Conservation (phyloP, 2,888 invertebrate genomes). For the Silvanus unidentatus region DNA sequence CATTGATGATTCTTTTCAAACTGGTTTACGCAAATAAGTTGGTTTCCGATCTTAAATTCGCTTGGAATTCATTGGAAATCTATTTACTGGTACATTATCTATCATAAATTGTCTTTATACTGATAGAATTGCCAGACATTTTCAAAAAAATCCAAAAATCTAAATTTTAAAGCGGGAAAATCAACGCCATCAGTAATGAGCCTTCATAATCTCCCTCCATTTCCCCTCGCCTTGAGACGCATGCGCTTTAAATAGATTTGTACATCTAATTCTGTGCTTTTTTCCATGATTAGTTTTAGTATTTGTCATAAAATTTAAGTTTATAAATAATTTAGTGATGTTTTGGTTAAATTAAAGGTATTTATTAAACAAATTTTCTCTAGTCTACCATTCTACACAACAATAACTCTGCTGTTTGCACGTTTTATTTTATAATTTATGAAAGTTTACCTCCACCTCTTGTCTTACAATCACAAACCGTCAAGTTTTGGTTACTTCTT, state of each 20-base stretch:
- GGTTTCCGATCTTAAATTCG: too few relatives aligned
- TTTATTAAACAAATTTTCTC: constrained; percentile 24
- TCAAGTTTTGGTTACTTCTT: too few relatives aligned
- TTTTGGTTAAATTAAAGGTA: constrained; percentile 24
- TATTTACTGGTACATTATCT: too few relatives aligned
- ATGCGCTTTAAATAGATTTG: constrained; percentile 21
- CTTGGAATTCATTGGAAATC: too few relatives aligned
- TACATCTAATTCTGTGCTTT: too few relatives aligned
- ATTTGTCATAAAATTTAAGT: constrained; percentile 36
- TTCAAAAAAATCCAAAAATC: neutral
- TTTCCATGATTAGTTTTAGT: constrained; percentile 30
- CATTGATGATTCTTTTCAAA: too few relatives aligned
- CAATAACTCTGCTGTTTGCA: constrained; percentile 9
- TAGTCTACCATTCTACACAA: constrained; percentile 16
- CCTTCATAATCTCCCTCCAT: constrained; percentile 12
- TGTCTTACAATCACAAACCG: too few relatives aligned
- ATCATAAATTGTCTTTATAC: too few relatives aligned
- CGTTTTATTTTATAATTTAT: constrained; percentile 18
- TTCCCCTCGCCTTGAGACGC: constrained; percentile 12
- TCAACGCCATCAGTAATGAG: constrained; percentile 20
- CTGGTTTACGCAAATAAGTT: too few relatives aligned
- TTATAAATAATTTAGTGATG: constrained; percentile 21
- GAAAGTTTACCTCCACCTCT: neutral
- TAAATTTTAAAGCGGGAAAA: constrained; percentile 14
- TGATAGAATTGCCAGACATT: too few relatives aligned